Conservation (phyloP, 2,888 invertebrate genomes). For the Chrysolina americana region DNA sequence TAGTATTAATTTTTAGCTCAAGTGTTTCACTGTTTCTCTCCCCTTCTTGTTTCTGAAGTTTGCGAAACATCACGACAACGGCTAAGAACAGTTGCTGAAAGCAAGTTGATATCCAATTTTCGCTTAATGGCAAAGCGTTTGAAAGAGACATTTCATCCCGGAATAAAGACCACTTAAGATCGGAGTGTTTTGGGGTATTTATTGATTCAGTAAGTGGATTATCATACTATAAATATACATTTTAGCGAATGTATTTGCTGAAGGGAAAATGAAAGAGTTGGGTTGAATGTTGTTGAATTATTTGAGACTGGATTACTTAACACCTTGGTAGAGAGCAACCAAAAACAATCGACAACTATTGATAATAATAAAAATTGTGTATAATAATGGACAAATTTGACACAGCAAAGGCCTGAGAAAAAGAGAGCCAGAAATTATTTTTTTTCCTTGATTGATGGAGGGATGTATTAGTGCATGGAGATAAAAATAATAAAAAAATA, state of each 20-base stretch:
- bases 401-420: no score
- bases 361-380: no score
- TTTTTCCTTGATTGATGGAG: no score
- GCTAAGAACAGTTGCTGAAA: constrained; percentile 41
- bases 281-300: no score
- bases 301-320: no score
- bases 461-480: no score
- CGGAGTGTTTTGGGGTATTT: constrained; percentile 39
- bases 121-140: constrained; percentile 41
- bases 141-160: constrained; percentile 39
- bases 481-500: no score
- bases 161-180: constrained; percentile 36
- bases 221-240: background rate
- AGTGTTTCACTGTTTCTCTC: constrained; percentile 47
- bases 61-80: constrained; percentile 31
- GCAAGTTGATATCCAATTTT: constrained; percentile 45
- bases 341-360: no score
- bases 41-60: constrained; percentile 31
- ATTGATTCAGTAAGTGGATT: constrained; percentile 30
- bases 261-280: no score
- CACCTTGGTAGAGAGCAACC: no score
- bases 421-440: no score
- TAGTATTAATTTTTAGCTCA: constrained; percentile 60
- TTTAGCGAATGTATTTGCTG: background rate
- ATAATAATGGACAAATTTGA: no score